Percentiles rank a stretch among this genome's conserved stretches.
These are phyloP conservation scores for Otolemur crassicaudatus DNA, from an alignment of 2,797 vertebrate genomes.

Conservation along the genomic window DNA sequence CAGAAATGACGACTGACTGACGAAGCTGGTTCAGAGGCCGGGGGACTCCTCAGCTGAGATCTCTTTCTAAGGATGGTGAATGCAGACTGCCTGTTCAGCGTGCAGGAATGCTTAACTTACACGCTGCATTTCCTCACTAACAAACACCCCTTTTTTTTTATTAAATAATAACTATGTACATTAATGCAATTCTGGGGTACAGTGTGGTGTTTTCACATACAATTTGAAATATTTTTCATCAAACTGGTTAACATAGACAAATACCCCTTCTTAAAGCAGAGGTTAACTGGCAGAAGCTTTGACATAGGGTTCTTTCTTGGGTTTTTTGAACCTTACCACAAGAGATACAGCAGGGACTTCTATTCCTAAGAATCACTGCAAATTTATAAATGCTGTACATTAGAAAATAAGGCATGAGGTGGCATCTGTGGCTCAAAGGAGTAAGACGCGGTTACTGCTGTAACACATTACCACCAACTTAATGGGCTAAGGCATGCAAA, in stretches of 20 bases:
- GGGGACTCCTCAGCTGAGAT: background rate
- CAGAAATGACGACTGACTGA: background rate
- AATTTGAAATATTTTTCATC: too few species aligned
- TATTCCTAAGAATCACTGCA: background rate
- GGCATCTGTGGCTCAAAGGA: too few species aligned
- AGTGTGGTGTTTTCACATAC: too few species aligned
- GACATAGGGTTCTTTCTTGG: constrained; percentile 45
- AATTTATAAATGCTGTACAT: constrained; percentile 38
- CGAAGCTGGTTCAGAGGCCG: background rate
- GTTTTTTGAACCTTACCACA: constrained; percentile 32
- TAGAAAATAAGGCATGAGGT: background rate
- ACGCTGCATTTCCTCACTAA: background rate
- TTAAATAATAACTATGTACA: too few species aligned
- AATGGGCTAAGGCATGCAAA: background rate
- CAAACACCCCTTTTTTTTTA: constrained; percentile 48
- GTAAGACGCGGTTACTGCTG: background rate
- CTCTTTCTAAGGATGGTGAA: background rate
- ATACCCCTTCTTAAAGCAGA: background rate
- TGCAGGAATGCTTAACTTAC: constrained; percentile 63
- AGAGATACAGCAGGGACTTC: constrained; percentile 52
- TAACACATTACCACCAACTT: background rate
- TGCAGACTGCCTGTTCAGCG: constrained; percentile 39
- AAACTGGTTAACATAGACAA: too few species aligned
- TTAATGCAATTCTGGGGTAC: too few species aligned
- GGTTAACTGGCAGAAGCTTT: constrained; percentile 42